A percentile compares a stretch with the other conserved stretches of the same genome.
These are phyloP conservation scores for Mamestra configurata DNA, from an alignment of 1,140 invertebrate genomes.

Conservation along the genomic window DNA sequence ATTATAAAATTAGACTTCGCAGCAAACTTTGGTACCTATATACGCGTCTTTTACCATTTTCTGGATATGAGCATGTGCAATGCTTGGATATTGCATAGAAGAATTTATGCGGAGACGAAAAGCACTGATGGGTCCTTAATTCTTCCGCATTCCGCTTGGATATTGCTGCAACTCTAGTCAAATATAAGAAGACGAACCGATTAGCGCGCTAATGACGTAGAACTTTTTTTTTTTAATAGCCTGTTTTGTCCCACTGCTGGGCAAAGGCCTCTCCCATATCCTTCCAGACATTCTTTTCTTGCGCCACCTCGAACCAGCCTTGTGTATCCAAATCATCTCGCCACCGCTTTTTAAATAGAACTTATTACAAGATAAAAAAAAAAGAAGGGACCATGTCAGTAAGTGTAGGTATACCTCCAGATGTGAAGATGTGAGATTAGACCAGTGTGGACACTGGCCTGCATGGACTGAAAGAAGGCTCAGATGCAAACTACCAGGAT, in stretches of 20 bases:
- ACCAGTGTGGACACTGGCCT: background rate
- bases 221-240: no score
- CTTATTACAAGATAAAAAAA: slow-evolving; percentile 34
- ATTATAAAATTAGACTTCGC: background rate
- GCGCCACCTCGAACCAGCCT: no score
- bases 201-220: slow-evolving; percentile 28
- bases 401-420: no score
- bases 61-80: slow-evolving; percentile 5
- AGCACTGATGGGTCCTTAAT: background rate
- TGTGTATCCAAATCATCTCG: no score
- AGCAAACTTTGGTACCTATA: background rate
- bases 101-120: slow-evolving; percentile 17
- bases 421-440: background rate
- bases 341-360: no score
- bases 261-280: no score
- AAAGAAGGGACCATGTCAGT: background rate
- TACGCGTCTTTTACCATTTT: slow-evolving; percentile 6
- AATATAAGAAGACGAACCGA: slow-evolving; percentile 28
- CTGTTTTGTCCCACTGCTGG: no score
- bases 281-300: no score
- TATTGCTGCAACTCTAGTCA: slow-evolving; percentile 23
- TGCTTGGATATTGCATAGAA: slow-evolving; percentile 13
- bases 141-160: slow-evolving; percentile 25
- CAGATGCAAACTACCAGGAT: background rate
- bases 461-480: background rate